Evolutionary conservation across 1,140 invertebrate genomes (phyloP), one percentile per base, ranked within the genome.

Genomic region (honey bee (Apis mellifera)): DNA sequence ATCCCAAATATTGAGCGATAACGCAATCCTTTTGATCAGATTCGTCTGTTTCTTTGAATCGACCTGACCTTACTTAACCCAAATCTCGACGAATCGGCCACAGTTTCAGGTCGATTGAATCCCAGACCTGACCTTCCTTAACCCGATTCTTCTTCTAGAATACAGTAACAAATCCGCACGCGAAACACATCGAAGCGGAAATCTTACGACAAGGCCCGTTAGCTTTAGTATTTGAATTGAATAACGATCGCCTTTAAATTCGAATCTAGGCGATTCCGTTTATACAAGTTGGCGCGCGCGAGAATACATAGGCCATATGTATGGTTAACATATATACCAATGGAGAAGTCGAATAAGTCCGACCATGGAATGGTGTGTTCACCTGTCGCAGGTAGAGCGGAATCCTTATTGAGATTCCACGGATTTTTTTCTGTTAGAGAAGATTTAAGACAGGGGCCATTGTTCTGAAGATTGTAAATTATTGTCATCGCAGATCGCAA

Each of bases 241-340:
- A 85, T 85, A 83, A 88, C 86, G 87, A 85, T 88, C 84, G 84
- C 78, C 78, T 85, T 88, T 88, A 87, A 88, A 88, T 88, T 88
- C 87, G 87, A 78, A 85, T 85, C 86, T 88, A 88, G 83, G 86
- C 84, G 84, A 85, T 42, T 42, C 42, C 55, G 64, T 52, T 48
- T 72, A 21, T 71, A 32, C 64, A 50, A 42, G 50, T n/a, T n/a
- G 13, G 9, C 11, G 48, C 52, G 68, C 15, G 57, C 62, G 55
- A 42, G 5, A 42, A 2, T 42, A 42, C 32, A 42, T 26, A 55
- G 59, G 80, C 1, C 21, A 79, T 57, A 8, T 42, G 21, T 15
- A 32, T 32, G 2, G 32, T 32, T 32, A 32, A 32, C 32, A 3
- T 32, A 42, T 15, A 5, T 17, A 26, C 26, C 70, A 23, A 42